Percentiles rank a stretch among this genome's conserved stretches.
Conservation (phyloP, 2,888 invertebrate species). For the Lepidocyrtinus sp. region DNA sequence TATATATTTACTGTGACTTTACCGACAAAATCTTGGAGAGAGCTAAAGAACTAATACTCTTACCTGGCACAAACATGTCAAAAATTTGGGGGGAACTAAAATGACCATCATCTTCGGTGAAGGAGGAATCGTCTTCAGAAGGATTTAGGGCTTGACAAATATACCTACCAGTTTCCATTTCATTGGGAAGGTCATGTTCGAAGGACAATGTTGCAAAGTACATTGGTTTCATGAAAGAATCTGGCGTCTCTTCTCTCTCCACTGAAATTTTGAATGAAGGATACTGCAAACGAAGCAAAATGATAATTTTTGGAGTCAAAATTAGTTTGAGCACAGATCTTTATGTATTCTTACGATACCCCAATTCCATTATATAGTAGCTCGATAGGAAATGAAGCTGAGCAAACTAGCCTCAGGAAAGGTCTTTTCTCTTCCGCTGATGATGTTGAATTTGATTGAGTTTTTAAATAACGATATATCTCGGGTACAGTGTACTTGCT, state of each 20-base stretch:
- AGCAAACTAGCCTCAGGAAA: background rate
- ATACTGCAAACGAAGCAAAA: background rate
- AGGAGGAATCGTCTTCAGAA: too few species aligned
- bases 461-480: too few species aligned
- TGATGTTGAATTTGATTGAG: background rate
- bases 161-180: constrained; percentile 18
- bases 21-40: background rate
- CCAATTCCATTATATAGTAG: constrained; percentile 11
- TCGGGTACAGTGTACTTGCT: too few species aligned
- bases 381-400: constrained; percentile 17
- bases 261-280: constrained; percentile 16
- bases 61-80: constrained; percentile 30
- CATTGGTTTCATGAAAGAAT: background rate
- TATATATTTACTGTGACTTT: constrained; percentile 5
- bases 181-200: background rate
- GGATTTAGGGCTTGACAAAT: constrained; percentile 17
- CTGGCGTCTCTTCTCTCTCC: background rate
- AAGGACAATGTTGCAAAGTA: constrained; percentile 3
- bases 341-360: too few species aligned
- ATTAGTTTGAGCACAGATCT: too few species aligned
- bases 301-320: too few species aligned
- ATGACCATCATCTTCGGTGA: background rate
- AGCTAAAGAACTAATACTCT: background rate
- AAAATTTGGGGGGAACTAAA: background rate
- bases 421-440: too few species aligned